Conservation (phyloP, 1,140 invertebrate genomes). For the Teleopsis dalmanni region DNA sequence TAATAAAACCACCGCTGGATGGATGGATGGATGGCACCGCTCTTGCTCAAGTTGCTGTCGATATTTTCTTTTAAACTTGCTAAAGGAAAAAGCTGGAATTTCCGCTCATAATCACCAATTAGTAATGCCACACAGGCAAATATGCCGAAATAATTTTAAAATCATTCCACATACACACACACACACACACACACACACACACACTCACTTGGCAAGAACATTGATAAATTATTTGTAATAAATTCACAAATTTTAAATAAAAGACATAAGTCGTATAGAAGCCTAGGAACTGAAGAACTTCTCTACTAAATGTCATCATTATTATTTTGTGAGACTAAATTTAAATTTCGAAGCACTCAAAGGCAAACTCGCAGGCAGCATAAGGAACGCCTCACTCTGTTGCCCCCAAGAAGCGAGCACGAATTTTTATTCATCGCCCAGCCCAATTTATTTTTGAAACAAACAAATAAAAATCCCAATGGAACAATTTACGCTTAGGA, state of each 20-base stretch:
- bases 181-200: neutral
- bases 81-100: slow-evolving; percentile 18
- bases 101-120: slow-evolving; percentile 44
- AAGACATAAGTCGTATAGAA: too few species aligned
- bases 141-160: slow-evolving; percentile 20
- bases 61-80: too few species aligned
- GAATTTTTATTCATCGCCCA: too few species aligned
- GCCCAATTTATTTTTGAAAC: neutral
- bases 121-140: slow-evolving; percentile 32
- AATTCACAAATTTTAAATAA: slow-evolving; percentile 19
- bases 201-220: neutral
- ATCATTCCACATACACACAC: neutral
- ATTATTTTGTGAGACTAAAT: slow-evolving; percentile 3
- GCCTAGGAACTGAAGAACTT: too few species aligned
- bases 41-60: neutral
- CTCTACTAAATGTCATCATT: neutral
- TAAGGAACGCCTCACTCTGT: neutral
- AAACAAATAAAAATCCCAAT: slow-evolving; percentile 16
- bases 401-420: neutral
- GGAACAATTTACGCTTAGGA: slow-evolving; percentile 26
- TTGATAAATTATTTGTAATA: slow-evolving; percentile 42
- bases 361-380: neutral
- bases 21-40: neutral
- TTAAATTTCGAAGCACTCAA: too few species aligned
- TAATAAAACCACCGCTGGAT: neutral